Percentiles rank a stretch among this genome's conserved stretches.
These are phyloP conservation scores for Odontamblyopus rebecca DNA, from an alignment of 2,797 vertebrate species.

Conservation along the genomic window DNA sequence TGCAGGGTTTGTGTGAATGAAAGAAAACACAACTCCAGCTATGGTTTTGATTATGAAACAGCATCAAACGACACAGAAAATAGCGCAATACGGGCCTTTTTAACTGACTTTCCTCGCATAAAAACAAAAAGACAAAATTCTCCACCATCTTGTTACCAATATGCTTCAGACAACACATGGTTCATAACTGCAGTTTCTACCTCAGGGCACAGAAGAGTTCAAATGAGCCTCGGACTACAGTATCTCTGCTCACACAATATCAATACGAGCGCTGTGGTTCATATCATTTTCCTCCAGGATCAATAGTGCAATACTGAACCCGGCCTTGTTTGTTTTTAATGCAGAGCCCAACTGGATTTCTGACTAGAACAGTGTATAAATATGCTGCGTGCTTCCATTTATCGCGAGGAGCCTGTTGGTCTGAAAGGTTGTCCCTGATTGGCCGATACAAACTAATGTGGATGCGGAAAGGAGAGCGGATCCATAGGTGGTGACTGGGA, in stretches of 20 bases:
- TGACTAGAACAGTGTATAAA: background rate
- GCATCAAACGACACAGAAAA: too few relatives aligned
- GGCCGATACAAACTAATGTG: constrained; percentile 7
- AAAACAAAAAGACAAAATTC: background rate
- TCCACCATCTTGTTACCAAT: background rate
- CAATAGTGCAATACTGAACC: constrained; percentile 7
- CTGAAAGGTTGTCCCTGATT: background rate
- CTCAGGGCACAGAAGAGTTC: background rate
- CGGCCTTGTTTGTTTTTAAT: constrained; percentile 9
- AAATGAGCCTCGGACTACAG: background rate
- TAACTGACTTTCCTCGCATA: background rate
- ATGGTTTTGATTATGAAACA: too few relatives aligned
- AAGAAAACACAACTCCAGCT: too few relatives aligned
- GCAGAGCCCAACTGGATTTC: constrained; percentile 10
- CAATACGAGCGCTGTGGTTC: constrained; percentile 4
- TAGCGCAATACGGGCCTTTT: background rate
- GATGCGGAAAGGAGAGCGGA: background rate
- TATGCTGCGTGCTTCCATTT: background rate
- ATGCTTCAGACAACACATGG: background rate
- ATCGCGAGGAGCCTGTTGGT: background rate
- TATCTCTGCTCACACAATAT: constrained; percentile 7
- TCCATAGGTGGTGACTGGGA: background rate
- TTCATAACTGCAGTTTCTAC: background rate
- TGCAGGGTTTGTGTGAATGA: too few relatives aligned
- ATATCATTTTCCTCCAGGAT: background rate